Conservation (phyloP, 1,140 invertebrate species). For the Halictus rubicundus region DNA sequence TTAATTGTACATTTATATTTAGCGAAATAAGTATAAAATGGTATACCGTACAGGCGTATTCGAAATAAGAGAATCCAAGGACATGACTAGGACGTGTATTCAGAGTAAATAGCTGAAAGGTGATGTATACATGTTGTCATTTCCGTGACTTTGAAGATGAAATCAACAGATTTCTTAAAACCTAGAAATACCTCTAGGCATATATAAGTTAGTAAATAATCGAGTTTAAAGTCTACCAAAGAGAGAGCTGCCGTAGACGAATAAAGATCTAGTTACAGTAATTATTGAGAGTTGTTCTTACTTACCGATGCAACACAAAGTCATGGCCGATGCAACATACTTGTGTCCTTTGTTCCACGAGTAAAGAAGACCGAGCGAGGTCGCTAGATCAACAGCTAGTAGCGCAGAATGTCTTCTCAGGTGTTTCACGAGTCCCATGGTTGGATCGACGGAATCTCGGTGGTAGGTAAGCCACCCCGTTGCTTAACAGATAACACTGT, state of each 20-base stretch:
- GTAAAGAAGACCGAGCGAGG: constrained; percentile 21
- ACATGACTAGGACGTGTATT: too few species aligned
- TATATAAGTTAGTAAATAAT: too few species aligned
- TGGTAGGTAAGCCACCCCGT: not conserved
- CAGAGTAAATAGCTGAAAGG: too few species aligned
- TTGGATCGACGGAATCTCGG: not conserved
- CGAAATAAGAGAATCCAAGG: too few species aligned
- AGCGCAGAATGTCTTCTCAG: constrained; percentile 9
- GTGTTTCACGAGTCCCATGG: constrained; percentile 15
- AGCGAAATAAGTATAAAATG: too few species aligned
- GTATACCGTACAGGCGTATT: too few species aligned
- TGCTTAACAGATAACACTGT: not conserved
- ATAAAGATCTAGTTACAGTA: not conserved
- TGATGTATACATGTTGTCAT: too few species aligned
- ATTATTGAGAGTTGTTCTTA: not conserved
- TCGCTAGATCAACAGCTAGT: not conserved
- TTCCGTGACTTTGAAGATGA: too few species aligned
- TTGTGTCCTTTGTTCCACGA: constrained; percentile 32
- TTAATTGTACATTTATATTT: too few species aligned
- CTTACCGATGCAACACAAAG: constrained; percentile 53
- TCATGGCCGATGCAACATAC: not conserved
- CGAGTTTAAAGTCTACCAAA: too few species aligned
- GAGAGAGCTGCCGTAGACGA: not conserved
- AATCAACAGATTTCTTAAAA: too few species aligned
- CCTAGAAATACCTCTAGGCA: too few species aligned